Evolutionary conservation across 2,888 invertebrate species (phyloP).

Genomic region (Orchesellides sinensis): DNA sequence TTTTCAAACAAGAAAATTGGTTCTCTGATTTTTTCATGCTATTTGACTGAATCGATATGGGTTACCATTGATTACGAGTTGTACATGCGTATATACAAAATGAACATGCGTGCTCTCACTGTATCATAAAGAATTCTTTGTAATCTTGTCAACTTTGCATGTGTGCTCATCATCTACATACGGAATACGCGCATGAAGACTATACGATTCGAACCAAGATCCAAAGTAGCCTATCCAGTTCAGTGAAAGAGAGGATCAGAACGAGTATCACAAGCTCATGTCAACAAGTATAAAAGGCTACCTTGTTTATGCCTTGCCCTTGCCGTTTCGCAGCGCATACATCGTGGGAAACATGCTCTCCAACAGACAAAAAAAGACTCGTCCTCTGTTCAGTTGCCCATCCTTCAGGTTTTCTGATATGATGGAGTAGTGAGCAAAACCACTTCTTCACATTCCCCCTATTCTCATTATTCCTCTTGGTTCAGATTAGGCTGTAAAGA

Average conservation of each 20-base stretch:
- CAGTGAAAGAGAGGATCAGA: background rate
- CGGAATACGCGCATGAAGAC: background rate
- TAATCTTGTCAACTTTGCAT: background rate
- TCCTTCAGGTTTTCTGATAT: too few relatives aligned
- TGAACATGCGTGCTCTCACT: too few relatives aligned
- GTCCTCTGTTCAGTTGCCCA: too few relatives aligned
- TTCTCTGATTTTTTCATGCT: too few relatives aligned
- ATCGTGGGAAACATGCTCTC: conserved; percentile 63
- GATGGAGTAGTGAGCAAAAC: background rate
- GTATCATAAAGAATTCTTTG: background rate
- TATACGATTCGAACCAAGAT: background rate
- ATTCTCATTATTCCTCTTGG: background rate
- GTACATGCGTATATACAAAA: too few relatives aligned
- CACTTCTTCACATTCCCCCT: too few relatives aligned
- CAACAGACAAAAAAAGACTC: conserved; percentile 36
- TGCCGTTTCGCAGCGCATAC: conserved; percentile 3
- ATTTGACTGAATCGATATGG: too few relatives aligned
- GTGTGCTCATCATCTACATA: background rate
- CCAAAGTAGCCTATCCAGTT: background rate
- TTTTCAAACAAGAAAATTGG: too few relatives aligned
- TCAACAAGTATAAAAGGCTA: background rate
- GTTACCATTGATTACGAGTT: too few relatives aligned
- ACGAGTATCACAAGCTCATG: background rate
- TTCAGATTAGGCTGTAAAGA: background rate
- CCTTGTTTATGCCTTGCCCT: background rate